phyloP scores from a whole-genome alignment of 1,140 invertebrate species.

The Stenopsyche tienmushanensis region DNA sequence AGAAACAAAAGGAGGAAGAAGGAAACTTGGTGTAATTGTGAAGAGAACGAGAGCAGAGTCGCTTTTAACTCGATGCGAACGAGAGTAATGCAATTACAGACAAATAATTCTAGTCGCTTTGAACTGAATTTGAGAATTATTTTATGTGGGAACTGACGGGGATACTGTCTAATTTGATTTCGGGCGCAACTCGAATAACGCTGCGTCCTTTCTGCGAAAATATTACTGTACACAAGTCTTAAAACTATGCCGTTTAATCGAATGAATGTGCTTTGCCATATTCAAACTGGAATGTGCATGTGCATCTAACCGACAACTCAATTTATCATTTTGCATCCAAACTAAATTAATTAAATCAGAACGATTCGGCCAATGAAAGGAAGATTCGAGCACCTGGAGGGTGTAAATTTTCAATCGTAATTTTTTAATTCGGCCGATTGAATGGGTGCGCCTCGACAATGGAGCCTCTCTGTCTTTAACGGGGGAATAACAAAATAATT shows the following conservation, averaged over 20 bases:
- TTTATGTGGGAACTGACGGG: conserved; percentile 6
- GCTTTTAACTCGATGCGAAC: conserved; percentile 36
- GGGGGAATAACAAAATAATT: conserved; percentile 39
- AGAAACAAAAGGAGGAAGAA: conserved; percentile 31
- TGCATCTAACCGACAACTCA: too few relatives aligned
- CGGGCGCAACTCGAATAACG: not conserved
- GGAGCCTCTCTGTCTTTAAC: not conserved
- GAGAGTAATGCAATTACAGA: conserved; percentile 37
- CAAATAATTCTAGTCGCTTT: conserved; percentile 40
- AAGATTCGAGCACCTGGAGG: conserved; percentile 15
- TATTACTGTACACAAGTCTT: too few relatives aligned
- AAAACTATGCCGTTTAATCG: too few relatives aligned
- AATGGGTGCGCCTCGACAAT: conserved; percentile 29
- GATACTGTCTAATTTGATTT: conserved; percentile 12
- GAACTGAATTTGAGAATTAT: conserved; percentile 33
- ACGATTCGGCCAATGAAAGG: too few relatives aligned
- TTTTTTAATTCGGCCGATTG: conserved; percentile 17
- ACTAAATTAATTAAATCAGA: too few relatives aligned
- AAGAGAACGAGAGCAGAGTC: conserved; percentile 23
- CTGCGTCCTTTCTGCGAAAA: too few relatives aligned
- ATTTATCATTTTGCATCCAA: too few relatives aligned
- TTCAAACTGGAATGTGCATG: too few relatives aligned
- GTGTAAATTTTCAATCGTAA: conserved; percentile 16
- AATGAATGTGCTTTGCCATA: too few relatives aligned
- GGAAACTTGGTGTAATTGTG: conserved; percentile 34